Percentiles rank a stretch among this genome's conserved stretches.
These are phyloP conservation scores for Naja naja DNA, from an alignment of 2,113 vertebrate genomes.

Conservation along the genomic window DNA sequence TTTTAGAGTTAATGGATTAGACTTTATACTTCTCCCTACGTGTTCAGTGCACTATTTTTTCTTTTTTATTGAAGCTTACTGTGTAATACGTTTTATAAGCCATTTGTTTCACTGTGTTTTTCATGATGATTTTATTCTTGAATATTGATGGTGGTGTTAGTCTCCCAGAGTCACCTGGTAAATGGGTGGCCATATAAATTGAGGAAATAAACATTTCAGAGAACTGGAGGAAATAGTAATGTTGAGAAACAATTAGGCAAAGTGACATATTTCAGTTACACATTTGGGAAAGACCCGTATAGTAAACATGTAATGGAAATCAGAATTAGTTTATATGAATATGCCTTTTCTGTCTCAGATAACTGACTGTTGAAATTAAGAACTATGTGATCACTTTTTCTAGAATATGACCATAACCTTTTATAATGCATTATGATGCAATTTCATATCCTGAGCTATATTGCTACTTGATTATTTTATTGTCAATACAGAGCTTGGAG, in stretches of 20 bases:
- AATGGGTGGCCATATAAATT: neutral
- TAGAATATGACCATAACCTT: neutral
- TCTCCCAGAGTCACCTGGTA: neutral
- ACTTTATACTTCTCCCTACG: neutral
- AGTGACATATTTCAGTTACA: neutral
- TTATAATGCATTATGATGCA: neutral
- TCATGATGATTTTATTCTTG: neutral
- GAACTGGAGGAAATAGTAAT: neutral
- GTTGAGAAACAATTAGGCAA: neutral
- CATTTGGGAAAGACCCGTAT: neutral
- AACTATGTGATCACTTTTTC: neutral
- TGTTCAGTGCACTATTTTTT: neutral
- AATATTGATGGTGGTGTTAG: neutral
- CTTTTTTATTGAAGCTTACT: neutral
- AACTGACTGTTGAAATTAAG: neutral
- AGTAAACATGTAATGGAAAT: neutral
- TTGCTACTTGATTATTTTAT: neutral
- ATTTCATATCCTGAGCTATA: neutral
- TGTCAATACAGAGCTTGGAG: conserved; percentile 83
- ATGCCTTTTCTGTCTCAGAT: neutral
- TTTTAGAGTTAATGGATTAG: neutral
- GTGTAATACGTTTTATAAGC: neutral
- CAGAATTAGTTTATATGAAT: no score
- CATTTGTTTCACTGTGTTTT: neutral
- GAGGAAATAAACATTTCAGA: neutral